These are phyloP conservation scores for Thamnophis sirtalis DNA, from an alignment of 2,113 vertebrate species.

Conservation along the genomic window DNA sequence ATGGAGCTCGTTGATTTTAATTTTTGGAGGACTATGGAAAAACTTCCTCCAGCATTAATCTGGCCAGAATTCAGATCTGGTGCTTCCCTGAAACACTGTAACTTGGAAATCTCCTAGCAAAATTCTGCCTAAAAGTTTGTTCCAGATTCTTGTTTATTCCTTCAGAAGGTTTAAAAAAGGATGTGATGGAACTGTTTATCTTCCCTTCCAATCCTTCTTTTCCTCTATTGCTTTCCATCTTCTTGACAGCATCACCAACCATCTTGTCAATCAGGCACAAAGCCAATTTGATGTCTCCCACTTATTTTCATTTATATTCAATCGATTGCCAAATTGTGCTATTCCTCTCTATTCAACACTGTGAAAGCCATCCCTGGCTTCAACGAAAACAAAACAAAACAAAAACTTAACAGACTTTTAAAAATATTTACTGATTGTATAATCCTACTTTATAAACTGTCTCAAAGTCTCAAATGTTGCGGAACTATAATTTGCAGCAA, in stretches of 20 bases:
- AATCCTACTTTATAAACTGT: neutral
- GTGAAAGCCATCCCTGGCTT: neutral
- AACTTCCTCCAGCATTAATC: neutral
- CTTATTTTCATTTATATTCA: neutral
- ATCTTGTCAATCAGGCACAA: neutral
- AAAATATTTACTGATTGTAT: neutral
- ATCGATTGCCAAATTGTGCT: neutral
- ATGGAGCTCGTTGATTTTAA: neutral
- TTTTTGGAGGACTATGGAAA: neutral
- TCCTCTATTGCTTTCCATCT: neutral
- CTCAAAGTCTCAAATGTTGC: neutral
- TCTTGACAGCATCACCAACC: neutral
- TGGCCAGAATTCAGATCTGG: neutral
- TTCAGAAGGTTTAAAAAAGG: neutral
- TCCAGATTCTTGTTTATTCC: neutral
- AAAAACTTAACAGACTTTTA: neutral
- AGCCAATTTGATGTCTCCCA: neutral
- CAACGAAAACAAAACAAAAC: neutral
- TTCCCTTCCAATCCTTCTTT: neutral
- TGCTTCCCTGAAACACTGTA: neutral
- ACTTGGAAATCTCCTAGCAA: constrained; percentile 1
- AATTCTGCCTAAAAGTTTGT: neutral
- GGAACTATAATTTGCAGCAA: neutral
- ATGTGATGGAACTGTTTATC: neutral
- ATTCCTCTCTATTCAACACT: neutral